Conservation (phyloP, 1,140 invertebrate genomes). For the Drosophila nebulosa region DNA sequence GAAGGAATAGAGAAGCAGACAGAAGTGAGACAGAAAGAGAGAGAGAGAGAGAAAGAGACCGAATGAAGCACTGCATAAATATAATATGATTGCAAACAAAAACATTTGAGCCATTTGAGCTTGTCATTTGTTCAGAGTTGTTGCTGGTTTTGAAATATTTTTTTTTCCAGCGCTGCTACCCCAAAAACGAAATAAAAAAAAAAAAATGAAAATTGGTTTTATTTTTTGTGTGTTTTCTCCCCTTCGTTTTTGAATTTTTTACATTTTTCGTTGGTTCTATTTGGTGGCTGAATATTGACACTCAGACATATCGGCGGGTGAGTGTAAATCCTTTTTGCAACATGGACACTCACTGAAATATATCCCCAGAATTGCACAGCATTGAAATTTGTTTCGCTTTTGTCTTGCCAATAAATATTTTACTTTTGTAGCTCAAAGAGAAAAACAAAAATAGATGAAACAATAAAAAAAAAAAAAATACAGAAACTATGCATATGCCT, state of each 20-base stretch:
- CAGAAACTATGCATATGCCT: not conserved
- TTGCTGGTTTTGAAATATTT: conserved; percentile 10
- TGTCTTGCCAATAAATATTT: conserved; percentile 11
- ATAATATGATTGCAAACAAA: conserved; percentile 66
- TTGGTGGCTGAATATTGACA: conserved; percentile 13
- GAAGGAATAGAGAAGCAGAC: not conserved
- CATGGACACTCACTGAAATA: not conserved
- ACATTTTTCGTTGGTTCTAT: not conserved
- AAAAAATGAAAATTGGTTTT: not conserved
- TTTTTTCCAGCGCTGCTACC: not conserved
- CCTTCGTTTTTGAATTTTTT: not conserved
- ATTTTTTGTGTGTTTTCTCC: not conserved
- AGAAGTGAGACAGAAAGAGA: not conserved
- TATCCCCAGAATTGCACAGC: too few species aligned
- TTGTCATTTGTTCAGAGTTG: conserved; percentile 51
- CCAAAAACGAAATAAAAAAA: not conserved
- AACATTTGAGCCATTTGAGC: conserved; percentile 63
- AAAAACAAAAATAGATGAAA: conserved; percentile 2
- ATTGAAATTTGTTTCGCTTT: not conserved
- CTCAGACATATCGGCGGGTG: not conserved
- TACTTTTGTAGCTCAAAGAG: not conserved
- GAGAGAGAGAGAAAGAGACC: not conserved
- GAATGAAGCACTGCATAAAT: conserved; percentile 55
- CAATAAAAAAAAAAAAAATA: not conserved
- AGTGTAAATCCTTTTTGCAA: not conserved